phyloP scores from a whole-genome alignment of 2,113 vertebrate species.

The Rhinopomastus cyanomelas region DNA sequence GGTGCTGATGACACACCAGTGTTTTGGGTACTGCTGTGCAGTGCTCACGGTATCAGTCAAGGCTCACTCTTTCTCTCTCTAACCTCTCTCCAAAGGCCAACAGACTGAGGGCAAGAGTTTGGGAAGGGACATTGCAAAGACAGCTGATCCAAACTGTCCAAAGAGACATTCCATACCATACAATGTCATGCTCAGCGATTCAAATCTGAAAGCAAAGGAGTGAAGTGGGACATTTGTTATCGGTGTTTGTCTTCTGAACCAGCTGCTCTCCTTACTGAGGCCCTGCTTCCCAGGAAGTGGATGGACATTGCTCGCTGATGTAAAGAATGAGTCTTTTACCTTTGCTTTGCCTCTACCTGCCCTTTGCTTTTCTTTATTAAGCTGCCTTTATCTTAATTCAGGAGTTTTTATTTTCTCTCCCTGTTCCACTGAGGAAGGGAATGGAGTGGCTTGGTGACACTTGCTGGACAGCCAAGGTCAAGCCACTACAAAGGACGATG shows the following conservation, averaged over 20 bases:
- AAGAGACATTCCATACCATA: background rate
- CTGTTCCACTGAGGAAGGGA: background rate
- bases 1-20: background rate
- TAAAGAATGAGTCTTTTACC: background rate
- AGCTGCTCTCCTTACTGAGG: accelerated
- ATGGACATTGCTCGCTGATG: background rate
- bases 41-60: background rate
- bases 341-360: background rate
- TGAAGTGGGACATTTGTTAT: background rate
- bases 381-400: background rate
- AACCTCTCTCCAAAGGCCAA: background rate
- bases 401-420: background rate
- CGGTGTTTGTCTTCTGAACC: background rate
- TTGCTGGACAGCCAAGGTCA: background rate
- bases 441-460: background rate
- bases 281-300: background rate
- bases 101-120: background rate
- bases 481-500: background rate
- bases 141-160: background rate
- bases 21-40: background rate
- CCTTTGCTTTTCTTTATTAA: background rate
- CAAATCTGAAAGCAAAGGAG: background rate
- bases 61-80: background rate
- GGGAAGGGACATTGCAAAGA: background rate
- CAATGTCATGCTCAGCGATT: background rate